Evolutionary conservation across 2,113 vertebrate species (phyloP).

Genomic region (Bubo bubo): DNA sequence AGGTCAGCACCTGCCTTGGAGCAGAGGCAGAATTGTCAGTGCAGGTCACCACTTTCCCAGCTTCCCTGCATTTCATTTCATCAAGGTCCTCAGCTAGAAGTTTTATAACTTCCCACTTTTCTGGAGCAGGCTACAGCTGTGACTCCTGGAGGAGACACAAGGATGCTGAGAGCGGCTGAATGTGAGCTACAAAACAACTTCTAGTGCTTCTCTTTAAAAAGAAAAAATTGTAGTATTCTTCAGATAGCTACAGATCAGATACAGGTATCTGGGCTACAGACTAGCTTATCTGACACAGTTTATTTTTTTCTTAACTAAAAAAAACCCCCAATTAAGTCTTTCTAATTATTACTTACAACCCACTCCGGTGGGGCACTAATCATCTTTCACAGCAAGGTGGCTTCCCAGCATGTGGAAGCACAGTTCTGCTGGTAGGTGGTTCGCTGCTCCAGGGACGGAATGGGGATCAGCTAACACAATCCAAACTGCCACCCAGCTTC

Average conservation of each 20-base stretch:
- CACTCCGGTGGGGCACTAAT: not conserved
- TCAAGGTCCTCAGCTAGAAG: not conserved
- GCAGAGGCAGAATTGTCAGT: not conserved
- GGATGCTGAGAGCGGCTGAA: not conserved
- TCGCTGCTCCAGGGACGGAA: not conserved
- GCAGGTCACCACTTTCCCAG: not conserved
- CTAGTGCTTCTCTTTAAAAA: not conserved
- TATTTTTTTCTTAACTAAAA: not conserved
- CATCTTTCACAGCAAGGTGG: not conserved
- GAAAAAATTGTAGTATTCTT: not conserved
- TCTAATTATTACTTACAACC: not conserved
- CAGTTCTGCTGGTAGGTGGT: not conserved
- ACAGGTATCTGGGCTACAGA: not conserved
- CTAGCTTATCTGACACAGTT: not conserved
- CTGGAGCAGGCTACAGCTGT: not conserved
- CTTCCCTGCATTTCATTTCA: not conserved
- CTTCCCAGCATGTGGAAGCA: not conserved
- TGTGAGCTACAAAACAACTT: not conserved
- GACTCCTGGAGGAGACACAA: not conserved
- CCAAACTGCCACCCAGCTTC: not conserved
- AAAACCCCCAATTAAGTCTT: accelerated
- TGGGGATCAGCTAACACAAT: not conserved
- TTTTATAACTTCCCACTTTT: not conserved
- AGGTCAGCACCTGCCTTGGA: not conserved
- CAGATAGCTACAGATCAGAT: not conserved